A percentile compares a stretch with the other conserved stretches of the same genome.
Evolutionary conservation across 2,113 vertebrate genomes (phyloP).

Genomic region (Melozone crissalis): DNA sequence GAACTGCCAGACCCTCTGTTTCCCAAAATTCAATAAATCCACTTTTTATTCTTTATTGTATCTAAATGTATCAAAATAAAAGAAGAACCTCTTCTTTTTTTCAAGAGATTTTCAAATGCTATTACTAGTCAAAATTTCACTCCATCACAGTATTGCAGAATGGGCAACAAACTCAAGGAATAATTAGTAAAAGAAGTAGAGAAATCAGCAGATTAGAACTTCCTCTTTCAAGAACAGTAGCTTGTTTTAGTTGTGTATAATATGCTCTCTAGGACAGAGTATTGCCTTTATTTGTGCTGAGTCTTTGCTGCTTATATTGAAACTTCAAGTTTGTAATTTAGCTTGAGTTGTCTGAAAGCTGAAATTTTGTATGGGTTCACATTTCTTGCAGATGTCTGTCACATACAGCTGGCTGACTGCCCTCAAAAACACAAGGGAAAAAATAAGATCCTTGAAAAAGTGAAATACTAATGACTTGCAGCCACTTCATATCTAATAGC

Average conservation of each 20-base stretch:
- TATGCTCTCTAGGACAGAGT: background rate
- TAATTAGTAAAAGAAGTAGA: background rate
- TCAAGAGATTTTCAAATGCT: background rate
- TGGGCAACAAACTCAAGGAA: background rate
- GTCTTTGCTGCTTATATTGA: background rate
- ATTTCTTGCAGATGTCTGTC: conserved; percentile 44
- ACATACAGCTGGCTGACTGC: background rate
- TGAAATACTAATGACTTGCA: conserved; percentile 25
- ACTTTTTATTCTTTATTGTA: background rate
- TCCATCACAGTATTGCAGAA: background rate
- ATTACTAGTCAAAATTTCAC: background rate
- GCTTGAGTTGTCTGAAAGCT: conserved; percentile 6
- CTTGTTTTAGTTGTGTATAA: background rate
- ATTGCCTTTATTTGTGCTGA: background rate
- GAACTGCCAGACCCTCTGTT: background rate
- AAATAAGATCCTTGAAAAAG: background rate
- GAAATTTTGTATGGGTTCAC: background rate
- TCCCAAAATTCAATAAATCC: background rate
- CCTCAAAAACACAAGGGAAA: background rate
- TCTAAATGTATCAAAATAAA: background rate
- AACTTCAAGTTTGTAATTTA: conserved; percentile 2
- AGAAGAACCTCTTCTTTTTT: background rate
- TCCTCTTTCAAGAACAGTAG: background rate
- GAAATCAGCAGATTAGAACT: background rate
- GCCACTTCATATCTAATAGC: background rate